phyloP scores from a whole-genome alignment of 2,113 vertebrate genomes.

The Geothlypis trichas region DNA sequence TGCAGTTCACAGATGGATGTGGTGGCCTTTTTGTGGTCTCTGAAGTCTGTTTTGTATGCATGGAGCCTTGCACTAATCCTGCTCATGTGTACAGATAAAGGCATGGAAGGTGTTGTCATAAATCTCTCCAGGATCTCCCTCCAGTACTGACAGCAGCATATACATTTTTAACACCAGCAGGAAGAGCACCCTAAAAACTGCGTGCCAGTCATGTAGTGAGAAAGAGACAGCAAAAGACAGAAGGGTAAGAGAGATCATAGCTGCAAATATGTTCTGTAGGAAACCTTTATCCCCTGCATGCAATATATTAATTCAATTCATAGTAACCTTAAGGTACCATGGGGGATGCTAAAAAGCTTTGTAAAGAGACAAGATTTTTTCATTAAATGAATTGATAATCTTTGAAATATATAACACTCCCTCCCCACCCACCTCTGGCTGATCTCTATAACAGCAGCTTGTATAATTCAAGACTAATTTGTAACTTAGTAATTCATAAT shows the following conservation, averaged over 20 bases:
- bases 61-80: background rate
- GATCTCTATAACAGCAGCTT: background rate
- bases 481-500: background rate
- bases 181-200: background rate
- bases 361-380: background rate
- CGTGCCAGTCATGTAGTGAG: background rate
- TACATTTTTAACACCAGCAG: background rate
- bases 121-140: background rate
- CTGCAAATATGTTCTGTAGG: background rate
- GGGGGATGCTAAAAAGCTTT: background rate
- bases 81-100: background rate
- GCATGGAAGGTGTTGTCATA: background rate
- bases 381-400: background rate
- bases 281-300: background rate
- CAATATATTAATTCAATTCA: background rate
- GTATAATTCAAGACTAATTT: background rate
- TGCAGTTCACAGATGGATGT: background rate
- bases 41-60: background rate
- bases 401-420: background rate
- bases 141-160: background rate
- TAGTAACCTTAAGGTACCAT: background rate
- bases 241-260: background rate
- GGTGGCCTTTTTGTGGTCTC: background rate
- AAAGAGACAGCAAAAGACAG: background rate
- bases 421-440: rapidly evolving